These are phyloP conservation scores for Aradophagus sp. DNA, from an alignment of 1,140 invertebrate genomes.

Conservation along the genomic window DNA sequence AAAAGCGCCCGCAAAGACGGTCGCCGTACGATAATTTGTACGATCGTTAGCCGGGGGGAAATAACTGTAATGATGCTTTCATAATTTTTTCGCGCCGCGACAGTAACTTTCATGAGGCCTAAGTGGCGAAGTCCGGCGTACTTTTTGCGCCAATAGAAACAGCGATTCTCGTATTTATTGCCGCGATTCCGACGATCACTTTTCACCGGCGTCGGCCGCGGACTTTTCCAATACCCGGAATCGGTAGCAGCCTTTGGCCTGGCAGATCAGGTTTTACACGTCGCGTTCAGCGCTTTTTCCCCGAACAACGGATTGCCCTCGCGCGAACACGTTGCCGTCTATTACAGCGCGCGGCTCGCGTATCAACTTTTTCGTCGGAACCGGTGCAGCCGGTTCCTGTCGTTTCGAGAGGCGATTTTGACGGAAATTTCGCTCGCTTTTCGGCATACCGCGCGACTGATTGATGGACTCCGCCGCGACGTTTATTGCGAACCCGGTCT, in stretches of 20 bases:
- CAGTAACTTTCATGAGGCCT: conserved; percentile 39
- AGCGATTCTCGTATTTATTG: conserved; percentile 51
- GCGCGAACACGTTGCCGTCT: conserved; percentile 39
- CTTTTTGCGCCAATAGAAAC: conserved; percentile 45
- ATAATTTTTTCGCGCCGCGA: conserved; percentile 37
- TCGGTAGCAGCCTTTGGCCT: conserved; percentile 54
- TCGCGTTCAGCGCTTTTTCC: conserved; percentile 59
- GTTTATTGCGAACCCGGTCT: too few species aligned
- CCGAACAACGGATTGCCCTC: conserved; percentile 53
- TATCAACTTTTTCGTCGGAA: conserved; percentile 58
- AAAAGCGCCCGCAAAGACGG: too few species aligned
- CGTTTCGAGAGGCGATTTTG: conserved; percentile 47
- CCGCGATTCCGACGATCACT: conserved; percentile 54
- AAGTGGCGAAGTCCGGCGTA: conserved; percentile 28
- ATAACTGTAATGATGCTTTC: conserved; percentile 46
- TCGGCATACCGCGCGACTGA: background rate
- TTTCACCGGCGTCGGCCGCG: conserved; percentile 45
- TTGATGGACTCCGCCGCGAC: too few species aligned
- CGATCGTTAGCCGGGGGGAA: conserved; percentile 30
- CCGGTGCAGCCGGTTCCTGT: conserved; percentile 50
- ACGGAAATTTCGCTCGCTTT: conserved; percentile 40
- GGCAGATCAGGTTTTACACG: conserved; percentile 57
- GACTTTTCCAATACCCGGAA: conserved; percentile 56
- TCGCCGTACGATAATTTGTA: conserved; percentile 41
- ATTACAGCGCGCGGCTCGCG: conserved; percentile 49